phyloP scores from a whole-genome alignment of 2,888 invertebrate genomes.

The Galeopsomyia nigrocyanea region DNA sequence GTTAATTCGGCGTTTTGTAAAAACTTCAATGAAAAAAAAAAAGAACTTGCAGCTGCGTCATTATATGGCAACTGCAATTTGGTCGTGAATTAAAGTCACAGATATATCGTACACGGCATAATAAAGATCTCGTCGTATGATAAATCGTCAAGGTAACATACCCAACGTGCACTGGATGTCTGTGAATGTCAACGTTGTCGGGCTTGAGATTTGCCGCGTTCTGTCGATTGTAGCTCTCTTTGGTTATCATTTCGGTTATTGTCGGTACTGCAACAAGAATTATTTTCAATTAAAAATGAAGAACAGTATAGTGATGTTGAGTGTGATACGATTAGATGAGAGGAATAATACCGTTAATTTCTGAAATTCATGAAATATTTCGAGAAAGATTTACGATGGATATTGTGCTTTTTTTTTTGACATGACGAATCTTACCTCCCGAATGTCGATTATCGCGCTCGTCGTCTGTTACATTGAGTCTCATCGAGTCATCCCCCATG shows the following conservation, averaged over 20 bases:
- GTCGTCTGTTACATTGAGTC: slow-evolving; percentile 93
- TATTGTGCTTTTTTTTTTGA: too few species aligned
- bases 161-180: slow-evolving; percentile 77
- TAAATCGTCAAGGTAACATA: slow-evolving; percentile 65
- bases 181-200: slow-evolving; percentile 75
- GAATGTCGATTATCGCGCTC: slow-evolving; percentile 80
- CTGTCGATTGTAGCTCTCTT: slow-evolving; percentile 68
- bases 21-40: slow-evolving; percentile 35
- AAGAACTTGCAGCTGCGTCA: slow-evolving; percentile 3
- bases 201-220: slow-evolving; percentile 72
- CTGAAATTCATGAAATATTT: slow-evolving; percentile 6
- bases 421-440: slow-evolving; percentile 56
- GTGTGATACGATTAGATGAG: too few species aligned
- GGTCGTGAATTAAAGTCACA: too few species aligned
- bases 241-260: slow-evolving; percentile 67
- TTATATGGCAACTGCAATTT: too few species aligned
- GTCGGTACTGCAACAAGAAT: slow-evolving; percentile 58
- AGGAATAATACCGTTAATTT: neutral
- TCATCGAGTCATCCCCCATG: slow-evolving; percentile 91
- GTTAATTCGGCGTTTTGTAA: neutral
- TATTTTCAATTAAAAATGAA: too few species aligned
- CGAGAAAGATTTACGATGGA: too few species aligned
- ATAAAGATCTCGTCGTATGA: slow-evolving; percentile 1
- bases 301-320: too few species aligned
- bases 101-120: too few species aligned